These are phyloP conservation scores for Cyrtonyx montezumae DNA, from an alignment of 2,113 vertebrate species.

Conservation along the genomic window DNA sequence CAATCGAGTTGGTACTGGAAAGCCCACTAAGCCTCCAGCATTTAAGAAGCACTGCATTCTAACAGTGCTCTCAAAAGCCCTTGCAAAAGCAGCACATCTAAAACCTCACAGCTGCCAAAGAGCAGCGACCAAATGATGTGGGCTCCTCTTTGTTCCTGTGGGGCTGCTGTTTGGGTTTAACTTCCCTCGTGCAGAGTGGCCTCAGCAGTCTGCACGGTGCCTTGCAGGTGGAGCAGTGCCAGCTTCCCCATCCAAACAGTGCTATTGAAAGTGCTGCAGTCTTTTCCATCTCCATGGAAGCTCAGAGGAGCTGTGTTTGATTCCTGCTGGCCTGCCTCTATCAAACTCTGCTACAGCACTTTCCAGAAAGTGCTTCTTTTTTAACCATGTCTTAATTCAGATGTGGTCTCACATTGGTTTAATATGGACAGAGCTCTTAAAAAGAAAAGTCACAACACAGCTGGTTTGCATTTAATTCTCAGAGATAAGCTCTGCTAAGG, in stretches of 20 bases:
- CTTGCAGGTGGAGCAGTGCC: constrained; percentile 28
- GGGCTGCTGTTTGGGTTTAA: neutral
- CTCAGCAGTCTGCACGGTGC: constrained; percentile 23
- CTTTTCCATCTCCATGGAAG: constrained; percentile 68
- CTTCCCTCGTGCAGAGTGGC: constrained; percentile 14
- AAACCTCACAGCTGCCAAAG: neutral
- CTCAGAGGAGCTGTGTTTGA: neutral
- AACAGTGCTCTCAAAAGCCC: neutral
- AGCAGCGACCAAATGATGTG: neutral
- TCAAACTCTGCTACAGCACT: neutral
- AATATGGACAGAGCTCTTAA: neutral
- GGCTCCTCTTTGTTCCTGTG: neutral
- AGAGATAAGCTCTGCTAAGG: neutral
- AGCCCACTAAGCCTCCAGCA: constrained; percentile 6
- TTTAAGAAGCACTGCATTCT: constrained; percentile 1
- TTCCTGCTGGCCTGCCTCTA: neutral
- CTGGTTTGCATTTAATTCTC: neutral
- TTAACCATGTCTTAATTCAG: neutral
- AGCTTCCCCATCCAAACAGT: constrained; percentile 21
- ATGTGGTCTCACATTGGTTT: neutral
- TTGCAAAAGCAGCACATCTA: neutral
- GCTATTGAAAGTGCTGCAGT: constrained; percentile 30
- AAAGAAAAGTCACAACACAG: neutral
- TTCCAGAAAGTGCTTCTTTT: neutral
- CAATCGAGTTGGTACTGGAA: neutral